These are phyloP conservation scores for Cavia aperea DNA, from an alignment of 2,113 vertebrate genomes.

Conservation along the genomic window DNA sequence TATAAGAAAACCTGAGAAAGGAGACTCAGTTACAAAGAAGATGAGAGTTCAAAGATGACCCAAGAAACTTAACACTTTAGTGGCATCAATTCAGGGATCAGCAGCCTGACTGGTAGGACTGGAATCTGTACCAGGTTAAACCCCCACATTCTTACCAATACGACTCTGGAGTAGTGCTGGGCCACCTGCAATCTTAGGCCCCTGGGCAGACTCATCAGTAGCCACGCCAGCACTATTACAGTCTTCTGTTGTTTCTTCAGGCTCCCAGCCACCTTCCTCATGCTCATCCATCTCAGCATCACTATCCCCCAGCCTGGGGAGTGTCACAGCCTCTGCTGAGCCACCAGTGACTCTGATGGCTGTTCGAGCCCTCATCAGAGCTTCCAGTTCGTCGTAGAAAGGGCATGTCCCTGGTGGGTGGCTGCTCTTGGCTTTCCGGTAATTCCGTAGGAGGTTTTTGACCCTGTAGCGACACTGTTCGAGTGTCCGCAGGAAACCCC, in stretches of 20 bases:
- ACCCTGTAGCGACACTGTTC: conserved; percentile 73
- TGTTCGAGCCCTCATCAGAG: conserved; percentile 61
- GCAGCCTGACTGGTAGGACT: background rate
- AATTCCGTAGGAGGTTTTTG: conserved; percentile 71
- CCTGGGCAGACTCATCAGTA: background rate
- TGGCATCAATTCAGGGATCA: background rate
- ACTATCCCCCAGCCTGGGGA: conserved; percentile 63
- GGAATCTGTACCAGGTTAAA: background rate
- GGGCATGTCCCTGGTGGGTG: conserved; percentile 66
- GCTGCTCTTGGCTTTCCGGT: conserved; percentile 71
- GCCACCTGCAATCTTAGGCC: conserved; percentile 24
- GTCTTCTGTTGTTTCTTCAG: conserved; percentile 40
- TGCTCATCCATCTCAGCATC: conserved; percentile 64
- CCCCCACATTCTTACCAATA: conserved; percentile 61
- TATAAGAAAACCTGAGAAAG: conserved; percentile 19
- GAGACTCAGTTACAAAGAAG: background rate
- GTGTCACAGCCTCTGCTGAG: conserved; percentile 10
- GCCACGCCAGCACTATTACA: conserved; percentile 22
- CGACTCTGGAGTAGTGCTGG: conserved; percentile 64
- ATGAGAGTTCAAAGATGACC: background rate
- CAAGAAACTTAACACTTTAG: background rate
- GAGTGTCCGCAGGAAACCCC: conserved; percentile 67
- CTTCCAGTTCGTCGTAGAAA: conserved; percentile 70
- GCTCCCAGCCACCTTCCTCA: conserved; percentile 64
- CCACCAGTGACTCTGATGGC: conserved; percentile 23